Evolutionary conservation across 2,888 invertebrate genomes (phyloP), one percentile per base, ranked within the genome.

Genomic region (Pycnomerus fuliginosus): DNA sequence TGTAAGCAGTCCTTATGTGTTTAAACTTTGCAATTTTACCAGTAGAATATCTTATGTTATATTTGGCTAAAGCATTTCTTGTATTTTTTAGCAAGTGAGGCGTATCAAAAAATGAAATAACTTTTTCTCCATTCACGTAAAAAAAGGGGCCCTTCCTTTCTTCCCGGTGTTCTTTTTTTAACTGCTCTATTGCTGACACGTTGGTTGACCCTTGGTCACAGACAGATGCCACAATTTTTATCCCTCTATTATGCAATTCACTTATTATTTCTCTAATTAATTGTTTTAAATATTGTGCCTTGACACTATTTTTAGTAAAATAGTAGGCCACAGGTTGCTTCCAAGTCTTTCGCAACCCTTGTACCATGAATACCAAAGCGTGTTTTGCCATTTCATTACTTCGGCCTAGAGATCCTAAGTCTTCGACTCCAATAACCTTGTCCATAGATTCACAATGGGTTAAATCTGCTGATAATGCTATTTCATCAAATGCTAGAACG

Each of bases 151-250:
- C 24, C 3, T 20, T n/a, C n/a, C n/a, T 16, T 11, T 17, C 20
- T 13, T 13, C n/a, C 13, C 3, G 16, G 12, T 40, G 25, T 16
- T 28, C 14, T 22, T 11, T 7, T 11, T 22, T 25, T 1, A 44
- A 28, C 2, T 14, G n/a, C 15, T 16, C 28, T 12, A 50, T 7
- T 10, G 51, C 42, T 10, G 37, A 16, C 14, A 29, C 34, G 30
- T 54, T 56, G 22, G 50, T 56, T 3, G 44, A 15, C 3, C 55
- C 54, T 33, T 56, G 55, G 28, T 50, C 54, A 44, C 50, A 52
- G 17, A 56, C 37, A 11, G 55, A 52, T 8, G 46, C 52, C 12
- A 52, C 22, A 29, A 52, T 31, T 15, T 45, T 36, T 2, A 57
- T 37, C 2, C 49, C 51, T 22, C 44, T 43, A 4, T 35, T 12